These are phyloP conservation scores for Phocides pigmalion DNA, from an alignment of 1,140 invertebrate species.

Conservation along the genomic window DNA sequence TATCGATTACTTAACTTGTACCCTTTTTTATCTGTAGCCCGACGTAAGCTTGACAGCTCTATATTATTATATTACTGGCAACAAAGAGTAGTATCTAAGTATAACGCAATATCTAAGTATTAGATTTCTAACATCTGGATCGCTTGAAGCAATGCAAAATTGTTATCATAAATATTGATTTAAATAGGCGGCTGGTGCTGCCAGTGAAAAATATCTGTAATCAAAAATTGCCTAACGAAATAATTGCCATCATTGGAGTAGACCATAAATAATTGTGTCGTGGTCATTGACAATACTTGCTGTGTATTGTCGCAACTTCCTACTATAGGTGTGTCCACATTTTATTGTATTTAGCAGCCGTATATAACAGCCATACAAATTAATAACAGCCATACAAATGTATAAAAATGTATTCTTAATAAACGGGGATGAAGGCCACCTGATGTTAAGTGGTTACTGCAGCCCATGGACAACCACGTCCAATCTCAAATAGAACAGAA, in stretches of 20 bases:
- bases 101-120: not conserved
- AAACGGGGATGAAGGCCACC: too few species aligned
- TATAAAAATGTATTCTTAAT: too few species aligned
- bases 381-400: too few species aligned
- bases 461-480: too few species aligned
- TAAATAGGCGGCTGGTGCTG: slow-evolving; percentile 16
- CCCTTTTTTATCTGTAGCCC: too few species aligned
- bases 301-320: slow-evolving; percentile 53
- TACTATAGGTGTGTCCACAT: slow-evolving; percentile 28
- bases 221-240: slow-evolving; percentile 42
- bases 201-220: slow-evolving; percentile 33
- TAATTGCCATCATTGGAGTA: slow-evolving; percentile 29
- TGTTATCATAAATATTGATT: slow-evolving; percentile 27
- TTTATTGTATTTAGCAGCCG: too few species aligned
- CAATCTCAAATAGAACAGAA: too few species aligned
- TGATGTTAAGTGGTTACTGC: too few species aligned
- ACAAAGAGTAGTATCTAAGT: not conserved
- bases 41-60: too few species aligned
- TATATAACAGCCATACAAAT: too few species aligned
- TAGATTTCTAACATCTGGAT: slow-evolving; percentile 23
- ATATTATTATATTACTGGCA: not conserved
- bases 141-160: slow-evolving; percentile 30
- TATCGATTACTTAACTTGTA: too few species aligned
- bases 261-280: slow-evolving; percentile 35
- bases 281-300: slow-evolving; percentile 38